Evolutionary conservation across 2,888 invertebrate species (phyloP).

Genomic region (Gisinianus flammeolus): DNA sequence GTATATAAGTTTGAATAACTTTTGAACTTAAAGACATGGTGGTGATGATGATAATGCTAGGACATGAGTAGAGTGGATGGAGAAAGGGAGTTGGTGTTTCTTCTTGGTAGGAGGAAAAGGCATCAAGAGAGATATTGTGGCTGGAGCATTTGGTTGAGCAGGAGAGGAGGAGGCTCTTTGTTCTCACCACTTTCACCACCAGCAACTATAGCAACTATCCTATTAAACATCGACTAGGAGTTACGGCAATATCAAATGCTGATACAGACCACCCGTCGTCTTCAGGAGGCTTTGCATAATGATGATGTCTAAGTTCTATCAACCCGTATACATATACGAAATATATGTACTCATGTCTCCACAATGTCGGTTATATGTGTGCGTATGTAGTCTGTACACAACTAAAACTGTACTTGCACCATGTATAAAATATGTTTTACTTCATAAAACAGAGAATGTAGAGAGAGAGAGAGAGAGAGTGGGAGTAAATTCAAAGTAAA

Average conservation of each 20-base stretch:
- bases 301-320: neutral
- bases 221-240: neutral
- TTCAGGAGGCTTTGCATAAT: neutral
- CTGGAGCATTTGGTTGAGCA: neutral
- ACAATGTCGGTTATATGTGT: neutral
- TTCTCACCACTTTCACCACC: neutral
- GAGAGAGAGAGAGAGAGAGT: neutral
- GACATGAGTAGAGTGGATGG: neutral
- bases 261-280: conserved; percentile 7
- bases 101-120: neutral
- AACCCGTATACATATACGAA: neutral
- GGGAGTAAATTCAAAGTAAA: neutral
- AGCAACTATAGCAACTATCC: neutral
- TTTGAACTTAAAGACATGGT: neutral
- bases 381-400: neutral
- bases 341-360: too few species aligned
- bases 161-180: neutral
- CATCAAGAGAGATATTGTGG: neutral
- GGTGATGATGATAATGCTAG: neutral
- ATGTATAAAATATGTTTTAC: neutral
- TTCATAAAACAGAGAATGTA: neutral
- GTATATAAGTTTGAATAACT: neutral
- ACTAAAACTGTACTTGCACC: neutral
- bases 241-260: conserved; percentile 1
- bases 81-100: neutral